A percentile compares a stretch with the other conserved stretches of the same genome.
phyloP scores from a whole-genome alignment of 1,140 invertebrate species.

The Caerostris extrusa region DNA sequence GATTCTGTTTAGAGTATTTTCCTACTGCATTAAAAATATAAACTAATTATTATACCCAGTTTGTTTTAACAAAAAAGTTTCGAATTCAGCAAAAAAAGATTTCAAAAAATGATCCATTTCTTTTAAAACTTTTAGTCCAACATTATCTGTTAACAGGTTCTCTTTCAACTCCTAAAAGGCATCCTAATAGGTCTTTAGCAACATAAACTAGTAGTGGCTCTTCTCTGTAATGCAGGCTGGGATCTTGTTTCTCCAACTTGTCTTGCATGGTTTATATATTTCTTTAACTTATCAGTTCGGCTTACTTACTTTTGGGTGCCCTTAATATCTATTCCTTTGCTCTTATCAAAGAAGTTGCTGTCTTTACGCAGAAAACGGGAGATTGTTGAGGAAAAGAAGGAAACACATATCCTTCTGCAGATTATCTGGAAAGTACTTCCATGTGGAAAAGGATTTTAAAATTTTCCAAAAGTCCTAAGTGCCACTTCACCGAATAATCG shows the following conservation, averaged over 20 bases:
- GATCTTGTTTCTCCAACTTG: not conserved
- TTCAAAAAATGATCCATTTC: no score
- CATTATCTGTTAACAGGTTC: no score
- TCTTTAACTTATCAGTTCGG: not conserved
- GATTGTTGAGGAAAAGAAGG: not conserved
- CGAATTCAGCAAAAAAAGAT: no score
- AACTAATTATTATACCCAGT: no score
- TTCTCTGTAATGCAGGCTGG: no score
- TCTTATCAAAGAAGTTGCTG: not conserved
- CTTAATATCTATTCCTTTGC: not conserved
- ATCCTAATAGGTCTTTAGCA: no score
- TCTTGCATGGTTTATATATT: not conserved
- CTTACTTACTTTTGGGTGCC: not conserved
- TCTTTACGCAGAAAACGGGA: not conserved
- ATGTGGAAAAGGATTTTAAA: constrained; percentile 30
- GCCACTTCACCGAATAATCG: not conserved
- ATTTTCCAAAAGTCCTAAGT: constrained; percentile 4
- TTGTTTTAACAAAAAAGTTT: no score
- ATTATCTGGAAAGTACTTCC: not conserved
- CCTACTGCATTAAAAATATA: no score
- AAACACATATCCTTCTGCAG: not conserved
- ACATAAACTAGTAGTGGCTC: no score
- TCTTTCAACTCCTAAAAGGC: no score
- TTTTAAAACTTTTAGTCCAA: no score
- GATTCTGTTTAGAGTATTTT: no score